These are phyloP conservation scores for Premnoplex brunnescens DNA, from an alignment of 2,797 vertebrate species.

Conservation along the genomic window DNA sequence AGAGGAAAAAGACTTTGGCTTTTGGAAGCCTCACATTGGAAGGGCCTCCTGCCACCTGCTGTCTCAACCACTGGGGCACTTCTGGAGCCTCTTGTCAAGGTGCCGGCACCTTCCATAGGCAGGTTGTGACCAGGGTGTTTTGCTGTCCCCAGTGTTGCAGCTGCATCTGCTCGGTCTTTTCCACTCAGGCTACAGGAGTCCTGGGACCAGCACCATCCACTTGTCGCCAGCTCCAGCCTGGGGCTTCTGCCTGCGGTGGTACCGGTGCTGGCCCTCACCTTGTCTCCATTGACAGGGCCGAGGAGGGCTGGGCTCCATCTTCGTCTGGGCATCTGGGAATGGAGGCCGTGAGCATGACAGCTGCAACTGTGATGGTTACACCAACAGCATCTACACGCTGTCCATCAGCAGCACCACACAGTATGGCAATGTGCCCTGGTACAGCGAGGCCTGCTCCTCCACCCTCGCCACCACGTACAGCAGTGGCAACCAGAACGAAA, in stretches of 20 bases:
- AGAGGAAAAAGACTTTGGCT: neutral
- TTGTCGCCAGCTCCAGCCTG: neutral
- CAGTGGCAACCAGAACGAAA: slow-evolving; percentile 94
- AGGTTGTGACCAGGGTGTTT: neutral
- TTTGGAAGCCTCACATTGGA: neutral
- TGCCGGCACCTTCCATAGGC: neutral
- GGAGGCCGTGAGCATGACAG: slow-evolving; percentile 94
- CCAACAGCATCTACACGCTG: slow-evolving; percentile 98
- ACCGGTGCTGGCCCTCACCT: neutral
- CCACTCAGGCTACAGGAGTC: neutral
- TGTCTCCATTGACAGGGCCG: slow-evolving; percentile 82
- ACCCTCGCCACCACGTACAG: slow-evolving; percentile 96
- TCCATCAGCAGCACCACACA: slow-evolving; percentile 98
- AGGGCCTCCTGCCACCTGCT: neutral
- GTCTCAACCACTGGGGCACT: neutral
- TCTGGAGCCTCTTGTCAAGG: neutral
- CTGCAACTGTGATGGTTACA: slow-evolving; percentile 99
- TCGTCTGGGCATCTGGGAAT: slow-evolving; percentile 96
- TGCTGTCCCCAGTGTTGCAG: neutral
- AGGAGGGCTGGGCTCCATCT: slow-evolving; percentile 91
- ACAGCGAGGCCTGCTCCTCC: slow-evolving; percentile 98
- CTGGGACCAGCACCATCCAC: neutral
- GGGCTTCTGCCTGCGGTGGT: neutral
- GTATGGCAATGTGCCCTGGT: slow-evolving; percentile 94
- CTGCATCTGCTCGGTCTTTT: neutral